Evolutionary conservation across 2,888 invertebrate species (phyloP).

Genomic region (Autographa gamma): DNA sequence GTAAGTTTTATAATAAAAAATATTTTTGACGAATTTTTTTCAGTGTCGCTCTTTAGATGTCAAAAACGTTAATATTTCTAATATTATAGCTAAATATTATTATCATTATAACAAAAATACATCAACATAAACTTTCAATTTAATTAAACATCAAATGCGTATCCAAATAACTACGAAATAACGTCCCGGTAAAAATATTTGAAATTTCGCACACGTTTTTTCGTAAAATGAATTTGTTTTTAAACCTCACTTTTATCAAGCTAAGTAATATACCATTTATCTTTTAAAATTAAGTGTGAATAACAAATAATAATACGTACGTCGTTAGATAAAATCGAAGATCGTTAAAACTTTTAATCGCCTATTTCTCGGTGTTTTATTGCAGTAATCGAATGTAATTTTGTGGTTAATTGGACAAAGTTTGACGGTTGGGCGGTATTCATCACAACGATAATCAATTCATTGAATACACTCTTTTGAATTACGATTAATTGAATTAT

Average conservation of each 20-base stretch:
- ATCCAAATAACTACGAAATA: neutral
- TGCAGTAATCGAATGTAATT: constrained; percentile 34
- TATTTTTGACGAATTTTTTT: constrained; percentile 32
- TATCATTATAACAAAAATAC: neutral
- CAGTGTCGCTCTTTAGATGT: constrained; percentile 8
- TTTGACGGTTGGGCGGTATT: constrained; percentile 28
- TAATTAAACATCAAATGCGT: neutral
- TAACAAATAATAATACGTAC: constrained; percentile 38
- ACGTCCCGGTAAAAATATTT: neutral
- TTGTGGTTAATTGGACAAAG: constrained; percentile 15
- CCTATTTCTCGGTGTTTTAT: constrained; percentile 46
- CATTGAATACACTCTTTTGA: neutral
- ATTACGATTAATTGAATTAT: neutral
- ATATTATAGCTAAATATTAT: neutral
- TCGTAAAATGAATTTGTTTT: constrained; percentile 17
- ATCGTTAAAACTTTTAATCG: constrained; percentile 59
- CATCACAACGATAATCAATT: neutral
- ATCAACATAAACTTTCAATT: neutral
- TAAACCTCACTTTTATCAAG: neutral
- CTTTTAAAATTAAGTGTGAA: constrained; percentile 39
- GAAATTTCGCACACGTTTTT: constrained; percentile 10
- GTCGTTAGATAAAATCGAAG: constrained; percentile 33
- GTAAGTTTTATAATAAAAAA: constrained; percentile 46
- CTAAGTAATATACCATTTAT: constrained; percentile 13
- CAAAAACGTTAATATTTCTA: constrained; percentile 8